Evolutionary conservation across 2,888 invertebrate species (phyloP).

Genomic region (Drosophila borborema): DNA sequence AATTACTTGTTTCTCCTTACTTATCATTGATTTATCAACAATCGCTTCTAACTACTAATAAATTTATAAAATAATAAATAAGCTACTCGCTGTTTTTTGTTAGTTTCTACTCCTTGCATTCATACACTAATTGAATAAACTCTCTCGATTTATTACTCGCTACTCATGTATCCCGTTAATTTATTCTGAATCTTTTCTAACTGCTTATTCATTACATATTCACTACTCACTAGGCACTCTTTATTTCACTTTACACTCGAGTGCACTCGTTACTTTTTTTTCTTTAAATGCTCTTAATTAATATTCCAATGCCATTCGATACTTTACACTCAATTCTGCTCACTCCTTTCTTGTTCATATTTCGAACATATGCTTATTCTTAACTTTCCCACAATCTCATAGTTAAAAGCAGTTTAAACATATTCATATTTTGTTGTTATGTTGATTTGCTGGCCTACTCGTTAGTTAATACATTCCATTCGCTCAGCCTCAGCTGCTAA

Average conservation of each 20-base stretch:
- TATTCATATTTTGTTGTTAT: not conserved
- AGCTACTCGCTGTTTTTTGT: too few relatives aligned
- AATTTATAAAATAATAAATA: too few relatives aligned
- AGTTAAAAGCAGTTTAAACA: not conserved
- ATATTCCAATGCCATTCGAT: not conserved
- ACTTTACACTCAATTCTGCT: not conserved
- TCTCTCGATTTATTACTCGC: too few relatives aligned
- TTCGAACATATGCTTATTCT: not conserved
- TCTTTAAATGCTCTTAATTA: not conserved
- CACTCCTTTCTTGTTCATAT: not conserved
- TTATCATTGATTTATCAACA: too few relatives aligned
- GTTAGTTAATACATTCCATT: not conserved
- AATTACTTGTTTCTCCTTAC: too few relatives aligned
- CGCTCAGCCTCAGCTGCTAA: conserved; percentile 30
- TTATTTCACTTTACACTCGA: not conserved
- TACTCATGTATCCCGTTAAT: too few relatives aligned
- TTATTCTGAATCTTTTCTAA: too few relatives aligned
- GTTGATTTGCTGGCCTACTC: conserved; percentile 6
- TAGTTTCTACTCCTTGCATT: too few relatives aligned
- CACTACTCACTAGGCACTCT: too few relatives aligned
- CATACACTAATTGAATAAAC: too few relatives aligned
- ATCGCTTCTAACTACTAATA: too few relatives aligned
- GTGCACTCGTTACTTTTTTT: not conserved
- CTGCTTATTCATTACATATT: not conserved
- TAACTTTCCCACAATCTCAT: not conserved